Base-by-base conservation (phyloP, 2,797 vertebrate species). In the Basileuterus tristriatus region DNA sequence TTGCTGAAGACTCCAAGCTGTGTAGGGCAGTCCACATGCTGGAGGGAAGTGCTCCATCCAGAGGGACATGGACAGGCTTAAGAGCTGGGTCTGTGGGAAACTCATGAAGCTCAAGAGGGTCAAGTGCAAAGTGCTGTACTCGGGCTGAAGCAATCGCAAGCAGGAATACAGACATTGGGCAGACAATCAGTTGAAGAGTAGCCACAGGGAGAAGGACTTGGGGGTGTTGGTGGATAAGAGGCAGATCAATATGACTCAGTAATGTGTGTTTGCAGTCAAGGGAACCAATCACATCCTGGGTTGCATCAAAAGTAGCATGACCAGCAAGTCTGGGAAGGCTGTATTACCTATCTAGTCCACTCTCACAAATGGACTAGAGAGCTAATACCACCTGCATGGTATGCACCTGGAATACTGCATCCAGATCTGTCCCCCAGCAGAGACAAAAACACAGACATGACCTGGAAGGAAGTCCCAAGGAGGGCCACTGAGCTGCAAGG, bases 241-340 rank as follows among this genome's bases (percentile, higher is more conserved):
- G 8, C 8, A 43, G 8, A 43, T 14, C 27, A 50, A 7, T 6
- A 11, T 29, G 29, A 44, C 20, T 34, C n/a, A n/a, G 13, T 30
- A 36, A 34, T 6, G 3, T 11, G 13, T 13, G 24, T 20, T 2
- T 44, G 20, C 29, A n/a, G 19, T 15, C 44, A 34, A 44, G 15
- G 72, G 44, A 29, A 50, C 16, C 11, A n/a, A 8, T 23, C 24
- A 47, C 8, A 64, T 15, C 15, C 44, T n/a, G 23, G 44, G 23
- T n/a, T 44, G 16, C 44, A 72, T 29, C n/a, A n/a, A 24, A 58
- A 50, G 19, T 6, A 72, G 16, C 0, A 0, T 9, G 19, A 49
- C 22, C 27, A 79, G 36, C 26, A 49, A 41, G 36, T 23, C 27
- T 0, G 0, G 27, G 32, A 36, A 56, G 11, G 12, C n/a, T 23